Evolutionary conservation across 2,888 invertebrate species (phyloP).

Genomic region (Drosophila picticornis): DNA sequence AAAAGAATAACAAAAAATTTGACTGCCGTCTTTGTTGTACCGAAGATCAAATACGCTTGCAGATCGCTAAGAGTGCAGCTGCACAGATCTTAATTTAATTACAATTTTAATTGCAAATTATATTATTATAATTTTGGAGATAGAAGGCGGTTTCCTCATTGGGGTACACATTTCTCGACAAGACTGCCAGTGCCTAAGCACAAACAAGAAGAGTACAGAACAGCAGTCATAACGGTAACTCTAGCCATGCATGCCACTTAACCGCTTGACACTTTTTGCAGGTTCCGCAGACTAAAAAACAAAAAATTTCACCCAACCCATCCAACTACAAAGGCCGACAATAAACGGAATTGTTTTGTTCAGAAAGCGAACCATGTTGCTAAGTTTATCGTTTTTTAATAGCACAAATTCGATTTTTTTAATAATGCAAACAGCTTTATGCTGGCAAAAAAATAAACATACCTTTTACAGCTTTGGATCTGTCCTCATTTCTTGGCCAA

Average conservation of each 20-base stretch:
- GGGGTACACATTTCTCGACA: background rate
- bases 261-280: constrained; percentile 65
- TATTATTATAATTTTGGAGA: background rate
- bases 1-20: constrained; percentile 1
- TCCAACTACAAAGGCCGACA: constrained; percentile 10
- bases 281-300: background rate
- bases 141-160: too few species aligned
- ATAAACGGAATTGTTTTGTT: constrained; percentile 61
- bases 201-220: background rate
- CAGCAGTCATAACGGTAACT: constrained; percentile 15
- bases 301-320: background rate
- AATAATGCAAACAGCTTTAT: background rate
- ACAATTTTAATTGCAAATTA: background rate
- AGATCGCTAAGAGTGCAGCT: background rate
- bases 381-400: constrained; percentile 20
- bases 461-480: background rate
- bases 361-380: background rate
- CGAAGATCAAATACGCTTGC: constrained; percentile 9
- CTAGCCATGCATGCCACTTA: constrained; percentile 59
- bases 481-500: background rate
- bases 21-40: too few species aligned
- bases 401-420: background rate
- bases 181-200: background rate
- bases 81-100: background rate
- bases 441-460: background rate